Conservation (phyloP, 1,140 invertebrate genomes). For the Augochlora pura region DNA sequence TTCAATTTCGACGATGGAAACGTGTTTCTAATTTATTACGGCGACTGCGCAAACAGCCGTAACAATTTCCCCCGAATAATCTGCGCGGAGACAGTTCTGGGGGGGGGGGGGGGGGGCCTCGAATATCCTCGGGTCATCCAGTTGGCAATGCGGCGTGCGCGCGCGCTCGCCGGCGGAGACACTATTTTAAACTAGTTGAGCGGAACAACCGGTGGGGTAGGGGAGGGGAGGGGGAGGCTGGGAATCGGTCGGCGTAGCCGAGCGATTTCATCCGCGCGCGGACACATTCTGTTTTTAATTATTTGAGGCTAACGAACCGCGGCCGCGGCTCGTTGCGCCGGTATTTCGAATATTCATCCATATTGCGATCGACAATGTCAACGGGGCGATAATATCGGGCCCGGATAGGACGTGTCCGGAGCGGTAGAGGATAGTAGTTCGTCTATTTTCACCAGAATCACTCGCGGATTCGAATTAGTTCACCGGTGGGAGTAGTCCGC, state of each 20-base stretch:
- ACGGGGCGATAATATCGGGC: constrained; percentile 37
- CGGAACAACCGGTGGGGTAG: not conserved
- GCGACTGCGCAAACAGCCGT: no score
- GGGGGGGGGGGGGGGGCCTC: no score
- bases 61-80: no score
- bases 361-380: constrained; percentile 40
- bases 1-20: no score
- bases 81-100: no score
- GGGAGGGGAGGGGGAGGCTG: no score
- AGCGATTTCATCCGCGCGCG: constrained; percentile 24
- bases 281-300: constrained; percentile 35
- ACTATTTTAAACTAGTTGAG: not conserved
- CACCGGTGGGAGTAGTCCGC: not conserved
- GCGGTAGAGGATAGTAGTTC: not conserved
- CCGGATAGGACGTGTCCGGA: constrained; percentile 22
- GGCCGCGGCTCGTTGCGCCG: constrained; percentile 10
- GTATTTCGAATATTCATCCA: constrained; percentile 41
- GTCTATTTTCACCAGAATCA: constrained; percentile 11
- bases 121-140: no score
- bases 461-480: constrained; percentile 19
- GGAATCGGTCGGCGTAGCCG: constrained; percentile 1
- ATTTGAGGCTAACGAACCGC: constrained; percentile 39
- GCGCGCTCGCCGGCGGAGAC: not conserved
- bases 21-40: no score
- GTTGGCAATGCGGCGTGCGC: not conserved